Conservation (phyloP, 2,888 invertebrate species). For the Zygaena filipendulae region DNA sequence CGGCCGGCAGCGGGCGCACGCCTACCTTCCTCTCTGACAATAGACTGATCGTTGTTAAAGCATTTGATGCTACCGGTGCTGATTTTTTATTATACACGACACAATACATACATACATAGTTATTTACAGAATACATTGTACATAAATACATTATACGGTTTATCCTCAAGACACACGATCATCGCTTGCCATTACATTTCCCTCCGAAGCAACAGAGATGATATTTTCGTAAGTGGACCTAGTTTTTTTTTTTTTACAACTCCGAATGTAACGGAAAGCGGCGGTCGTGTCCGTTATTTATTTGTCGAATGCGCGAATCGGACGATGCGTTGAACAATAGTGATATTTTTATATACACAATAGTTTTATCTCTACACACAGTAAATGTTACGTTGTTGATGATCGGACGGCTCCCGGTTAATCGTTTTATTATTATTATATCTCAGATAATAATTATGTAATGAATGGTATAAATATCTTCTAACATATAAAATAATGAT, state of each 20-base stretch:
- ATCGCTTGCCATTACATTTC: slow-evolving; percentile 34
- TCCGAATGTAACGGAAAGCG: slow-evolving; percentile 33
- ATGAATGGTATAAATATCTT: slow-evolving; percentile 4
- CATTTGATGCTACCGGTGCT: slow-evolving; percentile 68
- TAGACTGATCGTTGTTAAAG: slow-evolving; percentile 67
- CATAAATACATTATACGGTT: slow-evolving; percentile 51
- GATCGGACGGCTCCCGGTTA: slow-evolving; percentile 64
- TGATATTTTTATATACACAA: slow-evolving; percentile 67
- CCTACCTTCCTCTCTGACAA: slow-evolving; percentile 66
- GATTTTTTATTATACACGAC: no score
- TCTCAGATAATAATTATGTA: slow-evolving; percentile 31
- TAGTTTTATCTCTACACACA: slow-evolving; percentile 30
- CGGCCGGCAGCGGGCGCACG: no score
- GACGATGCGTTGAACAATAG: slow-evolving; percentile 43
- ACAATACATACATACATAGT: slow-evolving; percentile 44
- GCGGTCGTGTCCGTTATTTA: slow-evolving; percentile 39
- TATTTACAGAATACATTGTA: slow-evolving; percentile 66
- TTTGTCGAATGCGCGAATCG: slow-evolving; percentile 45
- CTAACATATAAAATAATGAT: no score
- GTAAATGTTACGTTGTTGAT: slow-evolving; percentile 54
- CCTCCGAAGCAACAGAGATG: slow-evolving; percentile 21
- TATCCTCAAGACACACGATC: slow-evolving; percentile 40
- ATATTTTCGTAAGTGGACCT: no score
- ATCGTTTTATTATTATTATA: slow-evolving; percentile 48
- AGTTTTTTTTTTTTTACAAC: slow-evolving; percentile 9